A percentile compares a stretch with the other conserved stretches of the same genome.
Conservation (phyloP, 2,888 invertebrate genomes). For the Leucophenga maculata region DNA sequence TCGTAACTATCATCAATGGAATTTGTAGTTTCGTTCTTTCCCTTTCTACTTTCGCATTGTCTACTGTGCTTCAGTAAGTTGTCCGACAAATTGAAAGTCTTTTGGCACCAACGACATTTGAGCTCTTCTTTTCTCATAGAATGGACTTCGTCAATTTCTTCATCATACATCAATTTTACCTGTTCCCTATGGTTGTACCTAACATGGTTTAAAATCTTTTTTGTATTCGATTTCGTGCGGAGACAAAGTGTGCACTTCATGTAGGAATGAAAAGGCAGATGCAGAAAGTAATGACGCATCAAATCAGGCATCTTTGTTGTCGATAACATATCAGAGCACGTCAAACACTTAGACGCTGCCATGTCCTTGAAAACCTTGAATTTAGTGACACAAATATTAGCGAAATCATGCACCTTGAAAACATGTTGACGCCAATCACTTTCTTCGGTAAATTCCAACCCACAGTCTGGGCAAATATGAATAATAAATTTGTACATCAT, state of each 20-base stretch:
- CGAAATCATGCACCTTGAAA: conserved; percentile 59
- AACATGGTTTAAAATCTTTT: conserved; percentile 63
- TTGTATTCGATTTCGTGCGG: conserved; percentile 65
- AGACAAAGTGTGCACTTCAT: conserved; percentile 60
- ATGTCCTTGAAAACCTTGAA: conserved; percentile 53
- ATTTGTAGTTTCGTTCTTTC: background rate
- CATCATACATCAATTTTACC: conserved; percentile 45
- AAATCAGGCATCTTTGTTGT: conserved; percentile 54
- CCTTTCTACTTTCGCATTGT: background rate
- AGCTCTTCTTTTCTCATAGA: background rate
- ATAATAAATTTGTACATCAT: conserved; percentile 52
- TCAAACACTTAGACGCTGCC: conserved; percentile 50
- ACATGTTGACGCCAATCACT: conserved; percentile 61
- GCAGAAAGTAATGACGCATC: conserved; percentile 64
- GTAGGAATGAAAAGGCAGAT: conserved; percentile 64
- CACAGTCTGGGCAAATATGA: conserved; percentile 64
- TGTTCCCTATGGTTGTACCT: conserved; percentile 57
- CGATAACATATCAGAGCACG: conserved; percentile 52
- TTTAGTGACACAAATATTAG: conserved; percentile 57
- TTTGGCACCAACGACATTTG: conserved; percentile 52
- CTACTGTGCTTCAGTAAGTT: background rate
- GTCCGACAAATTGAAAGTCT: conserved; percentile 42
- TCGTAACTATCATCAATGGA: conserved; percentile 7
- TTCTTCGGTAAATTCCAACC: conserved; percentile 53
- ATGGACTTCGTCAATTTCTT: conserved; percentile 28